These are phyloP conservation scores for Corythornis cristatus DNA, from an alignment of 2,113 vertebrate genomes.

Conservation along the genomic window DNA sequence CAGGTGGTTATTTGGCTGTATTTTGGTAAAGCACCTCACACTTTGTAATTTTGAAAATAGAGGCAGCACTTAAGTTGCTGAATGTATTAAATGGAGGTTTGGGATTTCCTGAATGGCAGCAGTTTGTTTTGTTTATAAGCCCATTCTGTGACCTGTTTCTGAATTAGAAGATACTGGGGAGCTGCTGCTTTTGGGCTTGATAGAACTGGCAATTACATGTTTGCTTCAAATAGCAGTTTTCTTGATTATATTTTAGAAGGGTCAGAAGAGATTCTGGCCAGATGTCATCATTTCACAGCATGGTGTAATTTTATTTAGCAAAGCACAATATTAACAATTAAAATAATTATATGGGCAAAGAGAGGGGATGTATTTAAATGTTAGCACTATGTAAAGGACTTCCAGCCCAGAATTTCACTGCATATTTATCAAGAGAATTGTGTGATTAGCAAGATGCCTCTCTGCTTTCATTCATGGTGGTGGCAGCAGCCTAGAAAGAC, in stretches of 20 bases:
- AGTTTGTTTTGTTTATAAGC: neutral
- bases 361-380: neutral
- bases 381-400: neutral
- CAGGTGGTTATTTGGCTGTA: neutral
- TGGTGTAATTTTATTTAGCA: constrained; percentile 18
- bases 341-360: neutral
- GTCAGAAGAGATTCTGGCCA: constrained; percentile 19
- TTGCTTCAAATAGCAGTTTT: neutral
- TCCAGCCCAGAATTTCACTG: neutral
- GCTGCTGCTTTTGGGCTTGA: neutral
- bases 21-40: neutral
- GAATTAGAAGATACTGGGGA: neutral
- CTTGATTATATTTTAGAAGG: neutral
- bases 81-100: neutral
- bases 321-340: constrained; percentile 16
- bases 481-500: neutral
- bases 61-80: neutral
- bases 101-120: neutral
- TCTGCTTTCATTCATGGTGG: neutral
- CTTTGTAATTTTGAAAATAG: neutral
- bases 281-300: neutral
- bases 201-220: neutral
- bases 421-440: neutral
- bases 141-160: neutral
- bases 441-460: neutral